phyloP scores from a whole-genome alignment of 1,140 invertebrate genomes.

The Papilio glaucus region DNA sequence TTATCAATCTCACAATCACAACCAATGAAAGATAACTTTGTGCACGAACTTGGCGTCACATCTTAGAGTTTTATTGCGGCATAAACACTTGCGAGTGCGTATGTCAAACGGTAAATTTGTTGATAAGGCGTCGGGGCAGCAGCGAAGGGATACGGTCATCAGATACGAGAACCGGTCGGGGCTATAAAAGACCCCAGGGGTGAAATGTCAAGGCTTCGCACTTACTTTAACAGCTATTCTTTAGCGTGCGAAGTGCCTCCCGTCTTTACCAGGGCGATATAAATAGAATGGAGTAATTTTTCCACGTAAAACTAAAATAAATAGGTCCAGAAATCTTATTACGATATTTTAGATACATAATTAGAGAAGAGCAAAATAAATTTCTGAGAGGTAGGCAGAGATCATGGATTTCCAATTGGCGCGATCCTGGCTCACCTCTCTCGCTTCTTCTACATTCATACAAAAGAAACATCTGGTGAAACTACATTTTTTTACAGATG shows the following conservation, averaged over 20 bases:
- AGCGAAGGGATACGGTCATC: slow-evolving; percentile 58
- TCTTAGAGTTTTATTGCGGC: slow-evolving; percentile 46
- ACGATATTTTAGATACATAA: too few relatives aligned
- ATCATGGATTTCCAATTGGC: too few relatives aligned
- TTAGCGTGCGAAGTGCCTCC: slow-evolving; percentile 32
- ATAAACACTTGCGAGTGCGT: slow-evolving; percentile 53
- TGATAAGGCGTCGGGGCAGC: slow-evolving; percentile 45
- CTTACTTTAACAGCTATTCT: slow-evolving; percentile 54
- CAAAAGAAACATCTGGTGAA: too few relatives aligned
- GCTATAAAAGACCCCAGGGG: slow-evolving; percentile 50
- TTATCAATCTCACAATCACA: slow-evolving; percentile 16
- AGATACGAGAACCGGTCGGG: slow-evolving; percentile 53
- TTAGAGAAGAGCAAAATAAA: too few relatives aligned
- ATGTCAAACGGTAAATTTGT: slow-evolving; percentile 47
- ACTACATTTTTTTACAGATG: too few relatives aligned
- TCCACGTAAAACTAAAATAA: background rate
- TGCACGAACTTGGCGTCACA: slow-evolving; percentile 26
- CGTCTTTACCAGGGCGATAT: slow-evolving; percentile 8
- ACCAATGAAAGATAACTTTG: background rate
- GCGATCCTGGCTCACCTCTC: too few relatives aligned
- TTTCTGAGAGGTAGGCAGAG: too few relatives aligned
- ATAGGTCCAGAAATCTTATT: too few relatives aligned
- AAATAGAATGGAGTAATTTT: background rate
- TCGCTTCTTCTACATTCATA: too few relatives aligned
- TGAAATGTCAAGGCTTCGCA: slow-evolving; percentile 57